Conservation (phyloP, 2,888 invertebrate genomes). For the Pammene aurita region DNA sequence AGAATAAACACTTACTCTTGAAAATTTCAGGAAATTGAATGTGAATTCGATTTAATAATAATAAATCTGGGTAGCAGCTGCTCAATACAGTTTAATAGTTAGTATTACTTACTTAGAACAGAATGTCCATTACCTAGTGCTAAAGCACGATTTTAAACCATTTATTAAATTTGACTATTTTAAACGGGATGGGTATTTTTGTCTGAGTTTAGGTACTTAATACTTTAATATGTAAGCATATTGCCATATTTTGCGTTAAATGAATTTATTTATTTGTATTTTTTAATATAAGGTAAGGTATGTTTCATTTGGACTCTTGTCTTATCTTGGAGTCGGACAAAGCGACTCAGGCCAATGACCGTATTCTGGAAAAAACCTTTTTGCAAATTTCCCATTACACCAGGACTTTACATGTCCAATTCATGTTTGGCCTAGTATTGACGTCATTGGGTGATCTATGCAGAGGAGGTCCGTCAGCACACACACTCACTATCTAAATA, state of each 20-base stretch:
- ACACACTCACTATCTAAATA: slow-evolving; percentile 32
- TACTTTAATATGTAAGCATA: no score
- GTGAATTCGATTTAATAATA: background rate
- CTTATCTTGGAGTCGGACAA: background rate
- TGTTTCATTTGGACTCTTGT: background rate
- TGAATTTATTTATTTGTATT: background rate
- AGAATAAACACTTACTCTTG: background rate
- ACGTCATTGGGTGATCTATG: slow-evolving; percentile 35
- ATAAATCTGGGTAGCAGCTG: no score
- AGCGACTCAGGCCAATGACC: background rate
- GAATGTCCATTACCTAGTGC: no score
- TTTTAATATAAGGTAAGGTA: background rate
- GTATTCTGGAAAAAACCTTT: background rate
- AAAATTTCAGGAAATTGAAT: background rate
- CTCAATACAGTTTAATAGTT: no score
- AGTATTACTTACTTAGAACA: no score
- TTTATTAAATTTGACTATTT: no score
- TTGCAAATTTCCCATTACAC: background rate
- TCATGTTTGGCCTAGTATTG: slow-evolving; percentile 16
- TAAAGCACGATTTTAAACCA: no score
- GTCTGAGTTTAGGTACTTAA: no score
- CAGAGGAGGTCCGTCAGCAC: slow-evolving; percentile 32
- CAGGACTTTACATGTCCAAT: slow-evolving; percentile 8
- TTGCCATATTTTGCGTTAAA: no score
- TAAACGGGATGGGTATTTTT: no score